phyloP scores from a whole-genome alignment of 2,888 invertebrate species.

The Norana najaformis region DNA sequence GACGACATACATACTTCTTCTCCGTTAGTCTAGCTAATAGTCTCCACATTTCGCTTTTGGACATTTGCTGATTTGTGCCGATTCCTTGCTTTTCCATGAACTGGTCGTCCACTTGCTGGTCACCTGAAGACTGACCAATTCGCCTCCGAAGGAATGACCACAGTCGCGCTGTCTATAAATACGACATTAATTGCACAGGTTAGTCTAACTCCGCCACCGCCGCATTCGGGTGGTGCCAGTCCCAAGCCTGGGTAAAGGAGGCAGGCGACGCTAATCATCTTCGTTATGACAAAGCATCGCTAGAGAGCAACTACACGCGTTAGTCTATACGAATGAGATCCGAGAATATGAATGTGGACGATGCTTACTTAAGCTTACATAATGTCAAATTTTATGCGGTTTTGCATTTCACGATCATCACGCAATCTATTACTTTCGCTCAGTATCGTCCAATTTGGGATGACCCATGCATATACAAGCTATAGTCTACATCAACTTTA shows the following conservation, averaged over 20 bases:
- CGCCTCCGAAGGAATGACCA: constrained; percentile 10
- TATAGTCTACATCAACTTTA: not conserved
- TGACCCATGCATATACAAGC: not conserved
- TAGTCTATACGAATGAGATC: no score
- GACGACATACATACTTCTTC: not conserved
- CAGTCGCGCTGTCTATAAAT: not conserved
- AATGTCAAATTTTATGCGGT: not conserved
- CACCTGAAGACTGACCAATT: not conserved
- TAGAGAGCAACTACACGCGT: no score
- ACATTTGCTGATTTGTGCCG: not conserved
- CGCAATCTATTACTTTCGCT: not conserved
- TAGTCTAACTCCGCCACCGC: no score
- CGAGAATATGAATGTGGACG: no score
- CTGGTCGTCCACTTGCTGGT: not conserved
- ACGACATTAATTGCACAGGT: no score
- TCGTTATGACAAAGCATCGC: no score
- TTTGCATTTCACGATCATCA: not conserved
- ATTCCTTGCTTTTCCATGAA: not conserved
- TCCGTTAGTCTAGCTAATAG: not conserved
- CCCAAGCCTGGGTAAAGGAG: no score
- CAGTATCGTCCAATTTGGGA: not conserved
- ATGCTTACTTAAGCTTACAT: no score
- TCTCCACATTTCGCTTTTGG: not conserved
- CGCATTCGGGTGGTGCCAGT: no score
- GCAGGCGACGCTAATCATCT: no score